These are phyloP conservation scores for Agrilus planipennis DNA, from an alignment of 1,140 invertebrate genomes.

Conservation along the genomic window DNA sequence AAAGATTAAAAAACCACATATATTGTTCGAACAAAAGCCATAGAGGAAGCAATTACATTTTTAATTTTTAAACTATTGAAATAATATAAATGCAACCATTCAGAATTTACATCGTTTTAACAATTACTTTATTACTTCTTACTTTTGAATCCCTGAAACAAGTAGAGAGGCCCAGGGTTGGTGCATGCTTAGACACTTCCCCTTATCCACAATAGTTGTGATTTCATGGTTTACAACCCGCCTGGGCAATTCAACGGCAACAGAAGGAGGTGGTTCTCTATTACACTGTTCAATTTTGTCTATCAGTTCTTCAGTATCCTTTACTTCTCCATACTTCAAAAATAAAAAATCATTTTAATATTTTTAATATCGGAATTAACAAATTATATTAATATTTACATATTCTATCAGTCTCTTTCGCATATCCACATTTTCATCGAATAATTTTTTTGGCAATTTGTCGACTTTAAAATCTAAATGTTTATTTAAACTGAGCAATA, in stretches of 20 bases:
- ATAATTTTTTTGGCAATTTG: constrained; percentile 17
- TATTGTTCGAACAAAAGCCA: too few species aligned
- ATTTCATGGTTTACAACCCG: too few species aligned
- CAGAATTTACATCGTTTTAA: too few species aligned
- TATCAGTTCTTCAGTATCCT: too few species aligned
- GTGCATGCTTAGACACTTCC: constrained; percentile 85
- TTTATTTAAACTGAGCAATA: constrained; percentile 17
- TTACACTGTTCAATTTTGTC: too few species aligned
- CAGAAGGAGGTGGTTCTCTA: too few species aligned
- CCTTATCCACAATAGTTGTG: too few species aligned
- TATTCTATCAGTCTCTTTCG: constrained; percentile 12
- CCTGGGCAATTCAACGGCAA: too few species aligned
- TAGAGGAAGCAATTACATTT: constrained; percentile 4
- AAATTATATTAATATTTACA: too few species aligned
- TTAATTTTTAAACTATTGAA: constrained; percentile 8
- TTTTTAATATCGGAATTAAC: too few species aligned
- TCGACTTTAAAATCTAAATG: constrained; percentile 14
- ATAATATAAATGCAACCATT: neutral
- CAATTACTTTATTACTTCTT: constrained; percentile 21
- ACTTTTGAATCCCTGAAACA: constrained; percentile 85
- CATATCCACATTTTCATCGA: too few species aligned
- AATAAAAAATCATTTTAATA: neutral
- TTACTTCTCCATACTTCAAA: constrained; percentile 3
- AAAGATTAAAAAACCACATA: too few species aligned
- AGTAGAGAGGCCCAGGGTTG: constrained; percentile 92